Base-by-base conservation (phyloP, 1,140 invertebrate species). In the Panagrolaimus sp. region DNA sequence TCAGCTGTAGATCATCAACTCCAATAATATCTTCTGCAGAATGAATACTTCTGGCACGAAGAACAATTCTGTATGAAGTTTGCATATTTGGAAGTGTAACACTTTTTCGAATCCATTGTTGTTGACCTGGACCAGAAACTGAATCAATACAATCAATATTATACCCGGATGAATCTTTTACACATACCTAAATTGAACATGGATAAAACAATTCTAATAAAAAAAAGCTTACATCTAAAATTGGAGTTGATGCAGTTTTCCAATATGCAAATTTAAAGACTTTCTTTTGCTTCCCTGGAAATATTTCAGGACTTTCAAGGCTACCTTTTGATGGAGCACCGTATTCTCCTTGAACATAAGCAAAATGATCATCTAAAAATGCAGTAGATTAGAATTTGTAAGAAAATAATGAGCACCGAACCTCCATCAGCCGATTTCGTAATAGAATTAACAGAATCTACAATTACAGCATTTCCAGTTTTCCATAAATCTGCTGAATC, bases 231-330 rank as follows among this genome's bases (percentile, higher is more conserved):
- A 70, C 69, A 61, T 70, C 69, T 47, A 70, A 47, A n/a, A 70
- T 70, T 31, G 69, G 69, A 16, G 27, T 48, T 7, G 31, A 68
- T 3, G 69, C 69, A 0, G 68, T 43, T 20, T 70, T 70, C 48
- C 69, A 71, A 61, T 70, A 70, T 25, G 68, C 27, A 61, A 70
- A 70, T 47, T 71, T 69, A 16, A 70, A 51, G 3, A 73, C 42
- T 45, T 46, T 69, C 11, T 16, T 63, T 51, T 65, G 70, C 4
- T 68, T 23, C 9, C 68, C 61, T 16, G 68, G 13, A 11, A 31
- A 25, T 9, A 70, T 16, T 46, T 51, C 51, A 23, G 68, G 69
- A n/a, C 42, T 51, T 47, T 71, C 68, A 13, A 70, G 42, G 3
- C 27, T 31, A 8, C 69, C 69, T 44, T 71, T 65, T 4, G 69